Conservation (phyloP, 1,140 invertebrate species). For the Sarcophaga bullata region DNA sequence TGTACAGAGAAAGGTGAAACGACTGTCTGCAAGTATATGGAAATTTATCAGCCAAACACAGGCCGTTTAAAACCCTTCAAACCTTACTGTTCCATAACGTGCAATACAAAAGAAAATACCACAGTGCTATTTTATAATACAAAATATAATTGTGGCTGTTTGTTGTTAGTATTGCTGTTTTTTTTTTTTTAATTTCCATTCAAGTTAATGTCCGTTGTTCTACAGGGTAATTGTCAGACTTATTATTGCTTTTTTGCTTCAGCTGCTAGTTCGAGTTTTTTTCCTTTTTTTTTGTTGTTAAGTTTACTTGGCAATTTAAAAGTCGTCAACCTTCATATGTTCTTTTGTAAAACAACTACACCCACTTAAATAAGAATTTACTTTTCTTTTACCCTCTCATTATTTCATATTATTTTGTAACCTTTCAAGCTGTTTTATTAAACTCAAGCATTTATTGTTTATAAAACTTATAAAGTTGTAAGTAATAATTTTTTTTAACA, state of each 20-base stretch:
- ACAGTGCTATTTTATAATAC: too few relatives aligned
- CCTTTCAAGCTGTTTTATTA: slow-evolving; percentile 12
- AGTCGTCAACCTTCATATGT: slow-evolving; percentile 26
- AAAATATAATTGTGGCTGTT: too few relatives aligned
- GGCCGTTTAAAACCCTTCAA: too few relatives aligned
- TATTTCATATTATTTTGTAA: background rate
- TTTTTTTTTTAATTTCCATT: background rate
- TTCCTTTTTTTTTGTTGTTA: background rate
- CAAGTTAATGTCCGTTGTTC: slow-evolving; percentile 26
- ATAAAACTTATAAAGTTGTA: background rate
- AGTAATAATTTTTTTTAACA: slow-evolving; percentile 17
- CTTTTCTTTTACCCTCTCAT: background rate
- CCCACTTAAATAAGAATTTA: slow-evolving; percentile 15
- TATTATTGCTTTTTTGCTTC: background rate
- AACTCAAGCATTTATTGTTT: background rate
- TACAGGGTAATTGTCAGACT: background rate
- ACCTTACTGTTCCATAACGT: too few relatives aligned
- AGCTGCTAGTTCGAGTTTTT: background rate
- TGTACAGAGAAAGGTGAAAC: too few relatives aligned
- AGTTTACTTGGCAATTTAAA: slow-evolving; percentile 10
- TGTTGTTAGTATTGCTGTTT: too few relatives aligned
- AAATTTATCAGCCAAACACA: too few relatives aligned
- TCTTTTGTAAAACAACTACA: slow-evolving; percentile 7
- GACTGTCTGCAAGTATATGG: too few relatives aligned
- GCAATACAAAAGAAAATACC: too few relatives aligned